Evolutionary conservation across 1,140 invertebrate species (phyloP), one percentile per base, ranked within the genome.

Genomic region (Temnothorax curvispinosus): DNA sequence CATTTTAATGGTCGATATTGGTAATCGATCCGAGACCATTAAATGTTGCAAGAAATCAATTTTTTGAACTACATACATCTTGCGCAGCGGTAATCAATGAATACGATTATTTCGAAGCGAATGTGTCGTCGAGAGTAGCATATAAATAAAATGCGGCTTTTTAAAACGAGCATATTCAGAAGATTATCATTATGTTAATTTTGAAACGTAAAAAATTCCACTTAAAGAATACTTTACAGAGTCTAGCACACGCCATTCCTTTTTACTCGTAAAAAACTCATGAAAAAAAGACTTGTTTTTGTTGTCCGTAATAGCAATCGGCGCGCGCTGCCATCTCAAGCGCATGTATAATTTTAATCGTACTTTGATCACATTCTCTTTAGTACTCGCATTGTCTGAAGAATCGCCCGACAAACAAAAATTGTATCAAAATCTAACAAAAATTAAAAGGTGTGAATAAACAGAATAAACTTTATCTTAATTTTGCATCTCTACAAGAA

Each of bases 111-210:
- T 54, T 18, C 38, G 15, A 15, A 41, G 27, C 41, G 41, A 84
- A 38, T 60, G 27, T 21, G 11, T 64, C 18, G 27, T 64, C 18
- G 41, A 44, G 15, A 32, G 0, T 56, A 7, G 41, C 21, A 27
- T 84, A 44, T 27, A 47, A 47, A 72, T 71, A 58, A 56, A 82
- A 71, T 21, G 50, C 35, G 9, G 21, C 21, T 47, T 47, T 71
- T 71, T 6, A 18, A 72, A 72, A 72, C 15, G 6, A 8, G 7
- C 2, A 38, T 27, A 18, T n/a, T 35, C 38, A 21, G 27, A 35
- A 21, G 52, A 72, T 71, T 69, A 67, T 69, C n/a, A 80, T 80
- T 81, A 81, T 71, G 78, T 18, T 58, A 58, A 72, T 58, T 56
- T 74, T 3, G 1, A 58, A 74, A 35, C 52, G 65, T 52, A 38